Evolutionary conservation across 1,140 invertebrate species (phyloP), one percentile per base, ranked within the genome.

Genomic region (Chlorops oryzae): DNA sequence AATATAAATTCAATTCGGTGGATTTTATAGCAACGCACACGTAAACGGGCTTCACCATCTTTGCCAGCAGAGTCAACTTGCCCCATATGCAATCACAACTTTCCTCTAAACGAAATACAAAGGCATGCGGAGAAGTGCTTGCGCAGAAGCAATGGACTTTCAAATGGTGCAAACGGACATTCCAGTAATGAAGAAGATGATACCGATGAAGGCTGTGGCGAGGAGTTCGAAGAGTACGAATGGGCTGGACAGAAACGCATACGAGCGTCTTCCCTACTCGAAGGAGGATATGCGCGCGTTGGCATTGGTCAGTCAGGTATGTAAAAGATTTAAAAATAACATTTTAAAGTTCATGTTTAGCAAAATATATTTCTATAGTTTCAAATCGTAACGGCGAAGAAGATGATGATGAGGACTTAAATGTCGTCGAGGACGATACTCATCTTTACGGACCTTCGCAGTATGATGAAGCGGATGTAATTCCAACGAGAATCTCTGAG

Each of bases 371-470:
- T n/a, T n/a, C n/a, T n/a, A n/a, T n/a, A n/a, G n/a, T n/a, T n/a
- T n/a, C n/a, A n/a, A n/a, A n/a, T n/a, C n/a, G n/a, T n/a, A n/a
- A n/a, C 17, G 40, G 18, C 23, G 66, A 74, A 54, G 70, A 69
- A 45, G 75, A 70, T 52, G 90, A 94, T 54, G 86, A 90, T 52
- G 82, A 85, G 24, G 87, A 92, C 59, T 72, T 93, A 20, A 83
- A 87, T 55, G 85, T 87, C 2, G 86, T 88, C 60, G 85, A 82
- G 2, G 85, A 87, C 67, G 85, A 87, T 46, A 78, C 79, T 0
- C 80, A 82, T 23, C 78, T 82, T 25, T 96, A 88, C 64, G 92
- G 91, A 2, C 84, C 86, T 6, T 75, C 87, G 10, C 92, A 95
- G 72, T 94, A 90, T 62, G 84, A 82, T 20, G 86, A 88, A 53